Conservation (phyloP, 1,140 invertebrate species). For the fruit fly (Drosophila melanogaster) region DNA sequence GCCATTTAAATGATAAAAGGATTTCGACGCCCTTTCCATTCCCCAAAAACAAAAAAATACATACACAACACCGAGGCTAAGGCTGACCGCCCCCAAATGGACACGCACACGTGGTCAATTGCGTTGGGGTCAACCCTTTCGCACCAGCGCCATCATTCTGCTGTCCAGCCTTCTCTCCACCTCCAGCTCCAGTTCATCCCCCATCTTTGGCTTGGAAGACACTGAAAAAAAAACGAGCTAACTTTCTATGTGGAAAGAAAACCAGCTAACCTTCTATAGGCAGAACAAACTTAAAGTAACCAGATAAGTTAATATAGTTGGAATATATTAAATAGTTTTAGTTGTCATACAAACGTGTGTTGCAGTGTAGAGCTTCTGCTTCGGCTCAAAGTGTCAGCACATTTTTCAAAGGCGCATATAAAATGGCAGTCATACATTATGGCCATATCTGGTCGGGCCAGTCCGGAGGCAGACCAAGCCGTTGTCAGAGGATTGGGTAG, state of each 20-base stretch:
- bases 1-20: constrained; percentile 83
- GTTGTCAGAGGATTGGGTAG: constrained; percentile 40
- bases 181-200: constrained; percentile 3
- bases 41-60: constrained; percentile 2
- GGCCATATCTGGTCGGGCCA: constrained; percentile 69
- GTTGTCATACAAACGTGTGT: background rate
- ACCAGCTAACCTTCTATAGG: too few relatives aligned
- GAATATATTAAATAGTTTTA: too few relatives aligned
- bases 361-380: constrained; percentile 23
- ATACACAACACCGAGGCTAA: background rate
- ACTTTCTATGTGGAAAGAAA: background rate
- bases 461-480: constrained; percentile 31
- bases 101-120: constrained; percentile 80
- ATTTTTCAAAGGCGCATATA: constrained; percentile 83
- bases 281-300: too few relatives aligned
- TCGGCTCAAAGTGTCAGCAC: constrained; percentile 73
- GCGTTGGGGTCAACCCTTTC: constrained; percentile 82
- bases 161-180: constrained; percentile 32
- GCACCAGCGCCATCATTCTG: constrained; percentile 77
- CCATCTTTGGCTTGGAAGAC: constrained; percentile 1
- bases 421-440: constrained; percentile 83
- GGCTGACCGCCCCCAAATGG: constrained; percentile 45
- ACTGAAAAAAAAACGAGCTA: background rate
- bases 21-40: constrained; percentile 40
- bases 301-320: too few relatives aligned